Evolutionary conservation across 2,797 vertebrate species (phyloP).

Genomic region (Bradypodion pumilum): DNA sequence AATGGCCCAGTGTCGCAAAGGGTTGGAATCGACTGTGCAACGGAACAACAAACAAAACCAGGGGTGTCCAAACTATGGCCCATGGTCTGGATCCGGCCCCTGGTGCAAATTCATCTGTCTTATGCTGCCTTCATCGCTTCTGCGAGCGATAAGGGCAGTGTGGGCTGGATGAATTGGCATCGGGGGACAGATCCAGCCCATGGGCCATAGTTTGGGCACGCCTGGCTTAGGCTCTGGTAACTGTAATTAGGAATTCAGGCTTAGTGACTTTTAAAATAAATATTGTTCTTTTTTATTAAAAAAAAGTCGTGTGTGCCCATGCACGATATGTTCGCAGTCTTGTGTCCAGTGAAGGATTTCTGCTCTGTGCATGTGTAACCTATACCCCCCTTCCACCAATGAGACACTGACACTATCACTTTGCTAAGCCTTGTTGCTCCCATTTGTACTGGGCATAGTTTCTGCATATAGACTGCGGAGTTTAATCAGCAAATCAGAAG

Average conservation of each 20-base stretch:
- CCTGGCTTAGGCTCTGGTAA: neutral
- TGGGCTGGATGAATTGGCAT: too few species aligned
- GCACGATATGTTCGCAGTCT: neutral
- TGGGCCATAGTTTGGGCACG: too few species aligned
- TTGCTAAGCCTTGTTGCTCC: constrained; percentile 93
- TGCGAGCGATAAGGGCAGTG: too few species aligned
- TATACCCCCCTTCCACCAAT: constrained; percentile 72
- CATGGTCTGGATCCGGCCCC: too few species aligned
- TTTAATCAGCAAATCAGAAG: constrained; percentile 98
- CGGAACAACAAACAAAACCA: too few species aligned
- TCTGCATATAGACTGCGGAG: constrained; percentile 99
- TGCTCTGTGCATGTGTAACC: constrained; percentile 43
- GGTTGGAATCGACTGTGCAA: too few species aligned
- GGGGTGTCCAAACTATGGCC: too few species aligned
- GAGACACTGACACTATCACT: constrained; percentile 90
- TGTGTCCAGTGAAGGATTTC: constrained; percentile 39
- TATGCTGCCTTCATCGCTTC: too few species aligned
- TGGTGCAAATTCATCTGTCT: too few species aligned
- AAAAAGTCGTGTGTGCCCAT: constrained; percentile 21
- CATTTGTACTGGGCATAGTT: constrained; percentile 93
- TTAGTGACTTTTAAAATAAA: constrained; percentile 46
- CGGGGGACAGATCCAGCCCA: too few species aligned
- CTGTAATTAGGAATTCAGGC: neutral
- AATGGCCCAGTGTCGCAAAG: too few species aligned
- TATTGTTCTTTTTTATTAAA: constrained; percentile 16